A percentile compares a stretch with the other conserved stretches of the same genome.
phyloP scores from a whole-genome alignment of 1,140 invertebrate genomes.

The Homalodisca vitripennis region DNA sequence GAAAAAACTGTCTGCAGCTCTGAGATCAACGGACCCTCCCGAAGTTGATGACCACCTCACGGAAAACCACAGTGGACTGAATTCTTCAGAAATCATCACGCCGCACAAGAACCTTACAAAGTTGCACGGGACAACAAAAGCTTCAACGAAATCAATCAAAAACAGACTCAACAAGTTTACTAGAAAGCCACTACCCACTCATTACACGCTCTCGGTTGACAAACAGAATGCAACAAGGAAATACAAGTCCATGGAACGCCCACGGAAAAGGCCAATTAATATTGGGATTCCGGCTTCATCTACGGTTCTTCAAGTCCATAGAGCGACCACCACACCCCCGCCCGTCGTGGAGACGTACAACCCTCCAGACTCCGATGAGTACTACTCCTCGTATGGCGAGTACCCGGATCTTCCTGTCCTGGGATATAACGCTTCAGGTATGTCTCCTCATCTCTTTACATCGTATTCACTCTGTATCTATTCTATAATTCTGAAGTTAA shows the following conservation, averaged over 20 bases:
- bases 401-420: conserved; percentile 7
- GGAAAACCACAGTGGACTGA: background rate
- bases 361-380: conserved; percentile 14
- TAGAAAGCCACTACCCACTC: background rate
- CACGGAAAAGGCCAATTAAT: background rate
- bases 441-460: background rate
- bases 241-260: background rate
- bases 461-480: background rate
- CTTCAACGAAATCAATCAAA: background rate
- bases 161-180: background rate
- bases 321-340: background rate
- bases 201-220: background rate
- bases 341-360: background rate
- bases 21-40: background rate
- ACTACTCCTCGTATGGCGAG: conserved; percentile 24
- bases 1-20: background rate
- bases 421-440: conserved; percentile 17
- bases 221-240: background rate
- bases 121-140: background rate
- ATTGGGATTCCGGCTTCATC: conserved; percentile 15
- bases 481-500: background rate
- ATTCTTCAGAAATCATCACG: background rate
- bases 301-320: background rate
- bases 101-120: background rate
- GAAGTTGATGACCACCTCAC: background rate